These are phyloP conservation scores for Cuniculus paca DNA, from an alignment of 2,797 vertebrate species.

Conservation along the genomic window DNA sequence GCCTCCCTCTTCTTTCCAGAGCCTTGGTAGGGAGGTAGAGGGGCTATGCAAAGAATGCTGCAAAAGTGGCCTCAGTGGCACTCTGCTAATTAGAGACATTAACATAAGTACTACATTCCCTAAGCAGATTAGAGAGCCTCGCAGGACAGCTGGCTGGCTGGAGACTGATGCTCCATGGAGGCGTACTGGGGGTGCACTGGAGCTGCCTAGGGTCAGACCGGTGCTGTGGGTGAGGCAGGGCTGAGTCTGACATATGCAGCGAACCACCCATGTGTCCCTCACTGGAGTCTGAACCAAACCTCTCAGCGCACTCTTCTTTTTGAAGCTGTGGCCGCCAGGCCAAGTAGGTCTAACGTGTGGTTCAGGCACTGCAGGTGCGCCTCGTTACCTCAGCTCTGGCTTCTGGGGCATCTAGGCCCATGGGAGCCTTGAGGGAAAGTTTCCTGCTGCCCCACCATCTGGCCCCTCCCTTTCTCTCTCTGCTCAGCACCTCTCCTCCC, in stretches of 20 bases:
- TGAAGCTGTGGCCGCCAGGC: neutral
- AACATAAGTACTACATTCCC: neutral
- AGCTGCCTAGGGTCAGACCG: neutral
- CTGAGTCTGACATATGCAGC: neutral
- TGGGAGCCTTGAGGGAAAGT: neutral
- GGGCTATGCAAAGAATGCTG: neutral
- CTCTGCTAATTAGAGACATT: conserved; percentile 27
- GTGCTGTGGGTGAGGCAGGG: neutral
- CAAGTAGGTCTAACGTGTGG: neutral
- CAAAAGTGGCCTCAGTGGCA: neutral
- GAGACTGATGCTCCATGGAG: neutral
- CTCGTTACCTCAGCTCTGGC: neutral
- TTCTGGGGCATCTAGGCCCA: neutral
- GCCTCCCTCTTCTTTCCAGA: neutral
- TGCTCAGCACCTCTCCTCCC: neutral
- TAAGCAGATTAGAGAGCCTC: neutral
- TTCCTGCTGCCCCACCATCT: neutral
- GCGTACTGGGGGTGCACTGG: neutral
- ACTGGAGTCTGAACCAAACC: neutral
- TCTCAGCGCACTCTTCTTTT: neutral
- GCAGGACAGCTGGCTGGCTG: neutral
- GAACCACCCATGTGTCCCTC: neutral
- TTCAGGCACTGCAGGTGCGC: neutral
- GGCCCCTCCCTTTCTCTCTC: neutral
- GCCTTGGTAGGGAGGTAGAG: neutral